Evolutionary conservation across 1,140 invertebrate genomes (phyloP).

Genomic region (Polypedilum vanderplanki): DNA sequence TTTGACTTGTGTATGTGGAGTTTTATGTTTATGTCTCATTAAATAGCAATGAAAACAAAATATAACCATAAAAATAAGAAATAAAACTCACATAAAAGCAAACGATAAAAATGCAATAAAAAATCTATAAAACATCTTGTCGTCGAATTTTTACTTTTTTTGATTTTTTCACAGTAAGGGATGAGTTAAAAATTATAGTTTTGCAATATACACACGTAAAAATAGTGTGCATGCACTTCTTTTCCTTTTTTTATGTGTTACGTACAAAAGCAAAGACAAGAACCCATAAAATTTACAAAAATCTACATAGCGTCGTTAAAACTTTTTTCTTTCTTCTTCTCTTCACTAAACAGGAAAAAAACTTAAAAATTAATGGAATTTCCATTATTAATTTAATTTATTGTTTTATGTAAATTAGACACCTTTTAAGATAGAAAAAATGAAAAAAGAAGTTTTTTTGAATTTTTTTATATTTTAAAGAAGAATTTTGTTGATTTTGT

Average conservation of each 20-base stretch:
- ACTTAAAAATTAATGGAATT: conserved; percentile 22
- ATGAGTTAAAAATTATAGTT: too few species aligned
- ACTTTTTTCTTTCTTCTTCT: not conserved
- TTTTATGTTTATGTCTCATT: conserved; percentile 23
- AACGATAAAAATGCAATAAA: conserved; percentile 27
- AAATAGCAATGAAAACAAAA: conserved; percentile 23
- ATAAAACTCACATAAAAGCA: conserved; percentile 25
- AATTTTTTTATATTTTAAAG: not conserved
- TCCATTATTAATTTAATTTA: conserved; percentile 22
- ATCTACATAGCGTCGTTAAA: not conserved
- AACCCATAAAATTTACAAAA: too few species aligned
- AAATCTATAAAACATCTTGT: conserved; percentile 22
- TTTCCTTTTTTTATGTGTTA: too few species aligned
- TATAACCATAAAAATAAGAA: conserved; percentile 25
- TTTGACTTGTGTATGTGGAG: not conserved
- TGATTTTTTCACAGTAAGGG: too few species aligned
- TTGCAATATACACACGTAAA: too few species aligned
- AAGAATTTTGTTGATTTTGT: too few species aligned
- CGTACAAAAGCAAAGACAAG: too few species aligned
- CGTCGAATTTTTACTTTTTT: conserved; percentile 21
- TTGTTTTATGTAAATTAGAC: conserved; percentile 14
- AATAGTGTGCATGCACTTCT: too few species aligned
- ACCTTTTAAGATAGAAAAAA: not conserved
- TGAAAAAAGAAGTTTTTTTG: not conserved
- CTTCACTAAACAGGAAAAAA: not conserved